These are phyloP conservation scores for Falcunculus frontatus DNA, from an alignment of 2,113 vertebrate genomes.

Conservation along the genomic window DNA sequence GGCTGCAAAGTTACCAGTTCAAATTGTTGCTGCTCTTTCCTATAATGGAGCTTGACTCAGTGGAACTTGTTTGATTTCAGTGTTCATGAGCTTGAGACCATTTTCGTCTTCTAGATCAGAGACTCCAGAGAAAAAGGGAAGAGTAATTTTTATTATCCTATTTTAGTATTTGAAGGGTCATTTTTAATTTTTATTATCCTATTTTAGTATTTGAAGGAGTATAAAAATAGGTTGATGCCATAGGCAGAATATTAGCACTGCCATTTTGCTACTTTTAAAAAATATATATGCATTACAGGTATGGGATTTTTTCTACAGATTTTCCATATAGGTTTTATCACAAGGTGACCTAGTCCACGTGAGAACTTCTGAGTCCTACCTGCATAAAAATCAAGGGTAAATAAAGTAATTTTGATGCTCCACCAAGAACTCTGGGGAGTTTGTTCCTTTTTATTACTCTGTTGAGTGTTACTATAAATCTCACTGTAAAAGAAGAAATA, in stretches of 20 bases:
- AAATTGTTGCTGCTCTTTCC: neutral
- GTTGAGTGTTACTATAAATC: neutral
- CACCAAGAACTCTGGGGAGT: neutral
- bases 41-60: neutral
- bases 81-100: neutral
- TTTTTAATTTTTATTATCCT: constrained; percentile 19
- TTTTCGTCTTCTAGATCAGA: neutral
- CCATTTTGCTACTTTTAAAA: neutral
- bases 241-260: neutral
- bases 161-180: neutral
- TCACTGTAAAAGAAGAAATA: neutral
- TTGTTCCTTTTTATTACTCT: neutral
- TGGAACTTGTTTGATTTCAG: neutral
- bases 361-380: neutral
- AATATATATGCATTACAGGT: neutral
- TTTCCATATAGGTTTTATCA: neutral
- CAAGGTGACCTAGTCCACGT: neutral
- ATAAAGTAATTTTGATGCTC: neutral
- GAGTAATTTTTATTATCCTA: neutral
- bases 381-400: neutral
- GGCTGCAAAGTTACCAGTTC: neutral
- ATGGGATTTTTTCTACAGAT: neutral
- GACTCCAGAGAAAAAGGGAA: neutral
- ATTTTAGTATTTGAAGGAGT: neutral
- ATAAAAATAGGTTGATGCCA: neutral